These are phyloP conservation scores for Thymelicus acteon DNA, from an alignment of 2,888 invertebrate genomes.

Conservation along the genomic window DNA sequence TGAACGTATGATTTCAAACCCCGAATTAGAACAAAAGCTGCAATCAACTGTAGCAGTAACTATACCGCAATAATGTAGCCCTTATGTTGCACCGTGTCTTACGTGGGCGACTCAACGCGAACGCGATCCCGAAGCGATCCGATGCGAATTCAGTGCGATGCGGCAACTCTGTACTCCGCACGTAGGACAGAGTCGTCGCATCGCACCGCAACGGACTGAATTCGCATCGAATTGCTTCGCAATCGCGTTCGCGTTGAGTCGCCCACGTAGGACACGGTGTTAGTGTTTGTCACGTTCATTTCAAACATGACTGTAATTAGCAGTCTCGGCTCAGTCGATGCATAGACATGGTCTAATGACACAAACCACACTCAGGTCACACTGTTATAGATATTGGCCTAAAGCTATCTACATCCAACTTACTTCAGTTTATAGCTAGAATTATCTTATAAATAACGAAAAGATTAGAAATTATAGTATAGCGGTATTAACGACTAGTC, in stretches of 20 bases:
- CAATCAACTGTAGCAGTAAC: background rate
- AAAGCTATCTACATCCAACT: constrained; percentile 43
- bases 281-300: constrained; percentile 2
- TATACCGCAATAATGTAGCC: background rate
- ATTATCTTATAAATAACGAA: constrained; percentile 45
- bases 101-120: too few relatives aligned
- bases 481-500: constrained; percentile 81
- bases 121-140: too few relatives aligned
- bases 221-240: too few relatives aligned
- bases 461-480: constrained; percentile 69
- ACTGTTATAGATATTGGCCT: constrained; percentile 46
- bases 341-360: background rate
- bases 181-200: too few relatives aligned
- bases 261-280: too few relatives aligned
- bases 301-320: constrained; percentile 10
- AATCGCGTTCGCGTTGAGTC: too few relatives aligned
- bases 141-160: too few relatives aligned
- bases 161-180: too few relatives aligned
- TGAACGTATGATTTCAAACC: constrained; percentile 17
- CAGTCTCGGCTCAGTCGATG: background rate
- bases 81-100: too few relatives aligned
- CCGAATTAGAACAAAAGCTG: constrained; percentile 21
- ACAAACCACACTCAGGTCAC: constrained; percentile 32
- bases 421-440: constrained; percentile 47
- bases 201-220: too few relatives aligned